Conservation (phyloP, 2,888 invertebrate genomes). For the Sarcophaga carnaria region DNA sequence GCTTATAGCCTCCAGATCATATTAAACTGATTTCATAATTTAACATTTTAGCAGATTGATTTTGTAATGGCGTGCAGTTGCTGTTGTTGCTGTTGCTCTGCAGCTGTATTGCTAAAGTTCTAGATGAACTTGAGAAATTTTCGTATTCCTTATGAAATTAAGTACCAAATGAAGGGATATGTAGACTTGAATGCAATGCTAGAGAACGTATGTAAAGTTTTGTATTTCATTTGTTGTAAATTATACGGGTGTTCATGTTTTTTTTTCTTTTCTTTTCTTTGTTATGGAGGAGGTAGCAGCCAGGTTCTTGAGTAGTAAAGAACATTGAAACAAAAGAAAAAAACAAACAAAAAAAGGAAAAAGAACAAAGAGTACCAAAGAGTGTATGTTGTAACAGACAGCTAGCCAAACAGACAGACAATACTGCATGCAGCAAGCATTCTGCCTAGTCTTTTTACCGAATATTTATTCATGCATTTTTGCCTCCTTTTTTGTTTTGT, state of each 20-base stretch:
- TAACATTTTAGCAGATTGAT: slow-evolving; percentile 70
- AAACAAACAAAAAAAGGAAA: too few species aligned
- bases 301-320: too few species aligned
- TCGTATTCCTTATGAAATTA: background rate
- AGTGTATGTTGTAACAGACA: background rate
- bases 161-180: background rate
- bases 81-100: background rate
- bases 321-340: too few species aligned
- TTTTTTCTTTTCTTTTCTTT: background rate
- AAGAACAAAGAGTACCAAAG: too few species aligned
- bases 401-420: background rate
- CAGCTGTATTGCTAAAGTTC: background rate
- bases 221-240: slow-evolving; percentile 6
- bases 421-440: background rate
- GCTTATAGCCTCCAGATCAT: slow-evolving; percentile 75
- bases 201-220: background rate
- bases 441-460: background rate
- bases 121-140: background rate
- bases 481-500: background rate
- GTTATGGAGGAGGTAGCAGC: background rate
- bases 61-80: slow-evolving; percentile 40
- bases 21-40: slow-evolving; percentile 72
- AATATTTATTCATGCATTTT: background rate
- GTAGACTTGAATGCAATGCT: background rate
- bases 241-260: background rate